Base-by-base conservation (phyloP, 64 coral and sea anemone genomes). In the Montipora capricornis region DNA sequence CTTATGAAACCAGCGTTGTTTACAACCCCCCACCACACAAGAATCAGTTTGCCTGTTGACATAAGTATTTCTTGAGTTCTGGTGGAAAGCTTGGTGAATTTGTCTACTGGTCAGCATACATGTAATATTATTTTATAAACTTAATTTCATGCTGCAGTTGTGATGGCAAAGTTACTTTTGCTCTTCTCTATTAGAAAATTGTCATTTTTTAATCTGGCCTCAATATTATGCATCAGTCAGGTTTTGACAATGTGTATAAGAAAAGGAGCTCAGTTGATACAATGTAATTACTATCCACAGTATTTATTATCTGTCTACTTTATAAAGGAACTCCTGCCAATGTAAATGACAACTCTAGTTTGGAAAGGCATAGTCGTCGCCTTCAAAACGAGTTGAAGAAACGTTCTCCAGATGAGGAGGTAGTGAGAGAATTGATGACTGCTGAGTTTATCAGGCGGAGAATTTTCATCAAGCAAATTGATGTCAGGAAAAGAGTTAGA, bases 111-210 rank as follows among this genome's bases (percentile, higher is more conserved):
- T 69, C 67, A 69, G 67, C 13, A 2, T 69, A 69, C 29, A 29
- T 29, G 29, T 29, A 29, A 69, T 59, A 59, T 59, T 59, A 69
- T 69, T 19, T 6, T 15, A 15, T 17, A 17, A 17, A 17, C 15
- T 17, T 69, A 29, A 29, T 29, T 29, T 29, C 29, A 29, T 29
- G 67, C 67, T 69, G 67, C 14, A 69, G 67, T 19, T 69, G 67
- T 69, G 29, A 29, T 69, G 17, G 67, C 67, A 69, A 69, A 69
- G 67, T 69, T 69, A 69, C 67, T 69, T 69, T 69, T 69, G 67
- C 67, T 69, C 13, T 69, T 19, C n/a, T 69, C 67, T 69, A 22
- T 69, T 19, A 69, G 2, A 69, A 69, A 69, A 69, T 17, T 69
- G 67, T 69, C 67, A 69, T 69, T 69, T 69, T 19, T 69, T 69